A percentile compares a stretch with the other conserved stretches of the same genome.
These are phyloP conservation scores for Chalcosyrphus nemorum DNA, from an alignment of 2,888 invertebrate genomes.

Conservation along the genomic window DNA sequence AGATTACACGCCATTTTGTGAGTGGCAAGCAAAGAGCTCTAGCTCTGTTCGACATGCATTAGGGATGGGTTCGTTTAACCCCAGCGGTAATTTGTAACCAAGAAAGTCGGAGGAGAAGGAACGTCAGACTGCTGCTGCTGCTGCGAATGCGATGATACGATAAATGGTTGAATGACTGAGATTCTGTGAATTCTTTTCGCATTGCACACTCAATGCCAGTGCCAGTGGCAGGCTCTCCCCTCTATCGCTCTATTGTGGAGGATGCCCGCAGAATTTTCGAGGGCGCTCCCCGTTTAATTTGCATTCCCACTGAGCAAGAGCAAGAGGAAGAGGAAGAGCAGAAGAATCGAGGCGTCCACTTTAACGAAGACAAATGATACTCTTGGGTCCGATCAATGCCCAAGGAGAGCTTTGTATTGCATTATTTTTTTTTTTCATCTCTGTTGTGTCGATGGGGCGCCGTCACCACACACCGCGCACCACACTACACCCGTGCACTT, in stretches of 20 bases:
- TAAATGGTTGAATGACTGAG: slow-evolving; percentile 53
- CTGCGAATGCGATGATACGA: slow-evolving; percentile 34
- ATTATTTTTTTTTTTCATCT: neutral
- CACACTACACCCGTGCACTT: slow-evolving; percentile 27
- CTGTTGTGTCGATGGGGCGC: neutral
- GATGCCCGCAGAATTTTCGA: slow-evolving; percentile 40
- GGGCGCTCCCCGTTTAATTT: slow-evolving; percentile 57
- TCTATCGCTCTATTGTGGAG: slow-evolving; percentile 19
- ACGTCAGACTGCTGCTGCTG: slow-evolving; percentile 19
- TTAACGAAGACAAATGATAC: slow-evolving; percentile 67
- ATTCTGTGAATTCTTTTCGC: slow-evolving; percentile 30
- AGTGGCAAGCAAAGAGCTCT: too few relatives aligned
- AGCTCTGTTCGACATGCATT: slow-evolving; percentile 56
- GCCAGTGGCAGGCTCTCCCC: neutral
- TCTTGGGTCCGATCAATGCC: slow-evolving; percentile 35
- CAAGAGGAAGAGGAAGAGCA: slow-evolving; percentile 40
- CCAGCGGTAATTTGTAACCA: slow-evolving; percentile 57
- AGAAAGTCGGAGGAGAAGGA: slow-evolving; percentile 5
- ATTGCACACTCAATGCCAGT: neutral
- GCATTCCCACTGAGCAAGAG: slow-evolving; percentile 39
- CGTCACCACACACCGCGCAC: too few relatives aligned
- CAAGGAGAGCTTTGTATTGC: slow-evolving; percentile 11
- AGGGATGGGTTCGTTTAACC: slow-evolving; percentile 63
- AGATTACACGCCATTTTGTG: slow-evolving; percentile 46
- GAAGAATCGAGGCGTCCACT: slow-evolving; percentile 47